Conservation (phyloP, 2,797 vertebrate genomes). For the Pseudotriccus pelzelni region DNA sequence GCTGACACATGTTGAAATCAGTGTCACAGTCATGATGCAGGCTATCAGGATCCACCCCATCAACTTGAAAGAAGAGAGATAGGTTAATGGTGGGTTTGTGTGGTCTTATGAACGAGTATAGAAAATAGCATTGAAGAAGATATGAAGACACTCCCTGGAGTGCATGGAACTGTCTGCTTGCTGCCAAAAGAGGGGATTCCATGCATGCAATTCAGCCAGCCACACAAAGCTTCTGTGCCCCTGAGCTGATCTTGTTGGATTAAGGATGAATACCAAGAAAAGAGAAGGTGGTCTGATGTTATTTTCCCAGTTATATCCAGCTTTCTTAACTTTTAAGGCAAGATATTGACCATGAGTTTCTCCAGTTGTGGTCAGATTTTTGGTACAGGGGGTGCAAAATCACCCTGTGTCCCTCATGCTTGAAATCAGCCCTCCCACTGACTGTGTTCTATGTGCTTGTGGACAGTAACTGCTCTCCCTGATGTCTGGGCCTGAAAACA, state of each 20-base stretch:
- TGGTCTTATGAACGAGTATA: not conserved
- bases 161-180: not conserved
- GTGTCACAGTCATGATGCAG: conserved; percentile 16
- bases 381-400: not conserved
- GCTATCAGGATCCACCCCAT: conserved; percentile 81
- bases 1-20: conserved; percentile 49
- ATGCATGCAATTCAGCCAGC: not conserved
- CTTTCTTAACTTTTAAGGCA: not conserved
- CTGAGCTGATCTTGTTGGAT: not conserved
- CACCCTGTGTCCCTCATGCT: not conserved
- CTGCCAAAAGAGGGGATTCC: not conserved
- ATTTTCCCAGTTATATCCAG: not conserved
- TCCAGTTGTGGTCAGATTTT: not conserved
- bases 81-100: not conserved
- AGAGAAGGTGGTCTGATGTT: not conserved
- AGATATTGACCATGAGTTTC: not conserved
- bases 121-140: not conserved
- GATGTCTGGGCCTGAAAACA: not conserved
- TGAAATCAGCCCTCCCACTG: not conserved
- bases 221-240: not conserved
- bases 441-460: not conserved
- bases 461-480: not conserved
- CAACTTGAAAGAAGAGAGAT: conserved; percentile 67
- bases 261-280: not conserved
- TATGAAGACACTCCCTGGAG: not conserved